A percentile compares a stretch with the other conserved stretches of the same genome.
Evolutionary conservation across 2,113 vertebrate species (phyloP).

Genomic region (Tragelaphus imberbis): DNA sequence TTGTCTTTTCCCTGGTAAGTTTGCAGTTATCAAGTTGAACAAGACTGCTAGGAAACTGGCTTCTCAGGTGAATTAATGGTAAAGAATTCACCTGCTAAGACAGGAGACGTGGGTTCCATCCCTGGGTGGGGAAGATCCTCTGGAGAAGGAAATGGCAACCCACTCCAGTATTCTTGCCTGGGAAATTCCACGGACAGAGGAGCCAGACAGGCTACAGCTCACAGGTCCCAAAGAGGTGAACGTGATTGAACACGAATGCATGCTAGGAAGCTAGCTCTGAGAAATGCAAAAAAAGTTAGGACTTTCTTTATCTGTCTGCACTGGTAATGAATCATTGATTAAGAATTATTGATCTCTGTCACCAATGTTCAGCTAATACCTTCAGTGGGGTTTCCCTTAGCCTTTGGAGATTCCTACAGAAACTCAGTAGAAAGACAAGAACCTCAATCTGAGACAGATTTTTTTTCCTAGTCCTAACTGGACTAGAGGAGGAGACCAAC

Average conservation of each 20-base stretch:
- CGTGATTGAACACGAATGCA: background rate
- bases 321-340: background rate
- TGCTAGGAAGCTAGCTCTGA: background rate
- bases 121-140: background rate
- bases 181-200: background rate
- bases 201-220: background rate
- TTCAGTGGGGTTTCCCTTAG: background rate
- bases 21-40: background rate
- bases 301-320: background rate
- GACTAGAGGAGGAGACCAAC: background rate
- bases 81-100: background rate
- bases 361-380: background rate
- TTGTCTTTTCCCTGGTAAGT: background rate
- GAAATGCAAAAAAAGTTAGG: background rate
- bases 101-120: background rate
- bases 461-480: background rate
- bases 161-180: background rate
- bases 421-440: background rate
- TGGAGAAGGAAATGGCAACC: background rate
- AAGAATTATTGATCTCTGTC: constrained; percentile 2
- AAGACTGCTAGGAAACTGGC: background rate
- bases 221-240: background rate
- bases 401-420: background rate
- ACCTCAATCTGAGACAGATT: background rate
- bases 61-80: background rate